These are phyloP conservation scores for Dendrophyllia cribrosa DNA, from an alignment of 64 coral and sea anemone species.

Conservation along the genomic window DNA sequence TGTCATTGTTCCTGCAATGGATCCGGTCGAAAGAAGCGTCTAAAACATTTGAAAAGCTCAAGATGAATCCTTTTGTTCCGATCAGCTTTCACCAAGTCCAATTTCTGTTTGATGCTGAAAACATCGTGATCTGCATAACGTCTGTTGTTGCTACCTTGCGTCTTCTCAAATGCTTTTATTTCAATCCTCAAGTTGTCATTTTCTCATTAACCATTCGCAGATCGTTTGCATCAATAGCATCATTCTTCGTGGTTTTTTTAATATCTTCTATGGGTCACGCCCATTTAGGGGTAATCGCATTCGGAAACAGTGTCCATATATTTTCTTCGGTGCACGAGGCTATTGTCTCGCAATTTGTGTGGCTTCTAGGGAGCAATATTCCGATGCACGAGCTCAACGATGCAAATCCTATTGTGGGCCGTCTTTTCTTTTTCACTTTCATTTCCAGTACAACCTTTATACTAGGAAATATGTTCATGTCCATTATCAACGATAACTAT, in stretches of 20 bases:
- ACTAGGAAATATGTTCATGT: slow-evolving; percentile 77
- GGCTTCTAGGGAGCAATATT: slow-evolving; percentile 42
- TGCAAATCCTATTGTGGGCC: slow-evolving; percentile 64
- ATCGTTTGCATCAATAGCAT: slow-evolving; percentile 37
- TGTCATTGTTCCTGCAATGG: slow-evolving; percentile 27
- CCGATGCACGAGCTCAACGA: slow-evolving; percentile 49
- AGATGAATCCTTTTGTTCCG: slow-evolving; percentile 67
- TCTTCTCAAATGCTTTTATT: slow-evolving; percentile 70
- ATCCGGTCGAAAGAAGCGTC: slow-evolving; percentile 26
- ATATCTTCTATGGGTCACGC: slow-evolving; percentile 46
- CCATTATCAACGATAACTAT: slow-evolving; percentile 68
- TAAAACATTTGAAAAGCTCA: slow-evolving; percentile 24
- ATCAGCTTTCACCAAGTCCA: slow-evolving; percentile 72
- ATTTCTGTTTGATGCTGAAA: slow-evolving; percentile 45
- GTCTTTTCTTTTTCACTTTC: slow-evolving; percentile 68
- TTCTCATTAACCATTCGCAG: slow-evolving; percentile 36
- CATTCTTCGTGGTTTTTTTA: slow-evolving; percentile 61
- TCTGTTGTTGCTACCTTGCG: slow-evolving; percentile 72
- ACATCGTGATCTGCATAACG: slow-evolving; percentile 36
- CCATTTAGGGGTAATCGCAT: slow-evolving; percentile 48
- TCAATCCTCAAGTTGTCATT: slow-evolving; percentile 65
- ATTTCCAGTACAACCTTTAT: slow-evolving; percentile 60
- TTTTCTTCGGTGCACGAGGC: slow-evolving; percentile 47
- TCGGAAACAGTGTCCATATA: slow-evolving; percentile 47
- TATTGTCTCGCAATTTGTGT: slow-evolving; percentile 42